Base-by-base conservation (phyloP, 2,888 invertebrate genomes). In the Lasioglossum villosulum region DNA sequence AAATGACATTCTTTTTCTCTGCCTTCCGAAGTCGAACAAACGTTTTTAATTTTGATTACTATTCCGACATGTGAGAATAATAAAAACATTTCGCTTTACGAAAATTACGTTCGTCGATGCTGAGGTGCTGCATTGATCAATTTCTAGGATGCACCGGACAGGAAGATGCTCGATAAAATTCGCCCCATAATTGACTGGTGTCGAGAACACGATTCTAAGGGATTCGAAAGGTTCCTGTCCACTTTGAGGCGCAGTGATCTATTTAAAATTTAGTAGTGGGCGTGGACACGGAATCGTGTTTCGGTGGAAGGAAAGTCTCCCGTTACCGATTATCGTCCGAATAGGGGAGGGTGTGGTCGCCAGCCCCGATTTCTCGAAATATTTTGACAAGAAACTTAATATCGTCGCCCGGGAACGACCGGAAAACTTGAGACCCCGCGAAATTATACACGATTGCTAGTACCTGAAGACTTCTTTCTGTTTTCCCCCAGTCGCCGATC, bases 241-340 rank as follows among this genome's bases (percentile, higher is more conserved):
- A 14, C 48, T 14, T 27, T 52, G 30, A 23, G 6, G 72, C 85
- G n/a, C 52, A 56, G 52, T 10, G 52, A 56, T 56, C n/a, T 70
- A 85, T 85, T 85, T 42, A 34, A 56, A 85, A 42, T 79, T 71
- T 73, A 77, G 66, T 70, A 80, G 42, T 75, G 68, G 90, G 89
- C 84, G 86, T 90, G 86, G 80, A 68, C 34, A 83, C 12, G 73
- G 88, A 83, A 78, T 92, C 90, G 70, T 86, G 80, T 91, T 91
- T 90, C 92, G 77, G 52, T 78, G 76, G 70, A 89, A 91, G 91
- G 91, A 92, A 92, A 92, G 91, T 93, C 92, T 95, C 94, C 79
- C 82, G 90, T 95, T 95, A 94, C 94, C 93, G 93, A 94, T 94
- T 94, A 94, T 92, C 93, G 93, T 89, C 91, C 89, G 76, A 90